phyloP scores from a whole-genome alignment of 64 coral and sea anemone species.

The Pachyseris speciosa region DNA sequence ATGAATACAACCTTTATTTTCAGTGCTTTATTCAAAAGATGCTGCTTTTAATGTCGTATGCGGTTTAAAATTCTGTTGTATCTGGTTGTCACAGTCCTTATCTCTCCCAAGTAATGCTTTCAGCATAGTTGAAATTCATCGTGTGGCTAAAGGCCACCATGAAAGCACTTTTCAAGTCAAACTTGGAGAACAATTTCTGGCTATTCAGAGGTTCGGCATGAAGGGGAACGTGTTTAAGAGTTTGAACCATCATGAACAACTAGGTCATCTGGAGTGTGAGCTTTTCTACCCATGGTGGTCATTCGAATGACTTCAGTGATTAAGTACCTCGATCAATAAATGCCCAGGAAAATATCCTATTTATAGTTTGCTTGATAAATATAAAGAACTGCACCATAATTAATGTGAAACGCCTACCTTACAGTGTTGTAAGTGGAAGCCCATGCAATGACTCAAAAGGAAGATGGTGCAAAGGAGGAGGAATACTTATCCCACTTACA shows the following conservation, averaged over 20 bases:
- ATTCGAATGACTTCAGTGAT: not conserved
- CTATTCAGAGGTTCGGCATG: not conserved
- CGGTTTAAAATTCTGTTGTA: too few relatives aligned
- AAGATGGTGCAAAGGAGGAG: not conserved
- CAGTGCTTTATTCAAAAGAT: too few relatives aligned
- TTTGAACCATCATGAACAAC: not conserved
- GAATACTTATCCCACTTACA: not conserved
- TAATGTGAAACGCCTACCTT: not conserved
- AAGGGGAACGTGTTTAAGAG: not conserved
- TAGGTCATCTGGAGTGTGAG: not conserved
- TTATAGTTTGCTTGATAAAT: not conserved
- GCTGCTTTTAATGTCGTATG: too few relatives aligned
- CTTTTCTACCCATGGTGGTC: not conserved
- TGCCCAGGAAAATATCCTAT: conserved; percentile 4
- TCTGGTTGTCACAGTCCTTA: too few relatives aligned
- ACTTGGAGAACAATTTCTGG: not conserved
- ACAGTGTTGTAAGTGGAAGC: not conserved
- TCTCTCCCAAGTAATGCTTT: too few relatives aligned
- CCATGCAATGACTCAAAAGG: not conserved
- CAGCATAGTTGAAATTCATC: too few relatives aligned
- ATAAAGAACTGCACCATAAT: not conserved
- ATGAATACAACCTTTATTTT: too few relatives aligned
- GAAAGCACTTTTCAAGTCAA: not conserved
- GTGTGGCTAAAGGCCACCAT: too few relatives aligned
- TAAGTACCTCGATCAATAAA: conserved; percentile 12